Base-by-base conservation (phyloP, 2,888 invertebrate species). In the Lochmaea capreae region DNA sequence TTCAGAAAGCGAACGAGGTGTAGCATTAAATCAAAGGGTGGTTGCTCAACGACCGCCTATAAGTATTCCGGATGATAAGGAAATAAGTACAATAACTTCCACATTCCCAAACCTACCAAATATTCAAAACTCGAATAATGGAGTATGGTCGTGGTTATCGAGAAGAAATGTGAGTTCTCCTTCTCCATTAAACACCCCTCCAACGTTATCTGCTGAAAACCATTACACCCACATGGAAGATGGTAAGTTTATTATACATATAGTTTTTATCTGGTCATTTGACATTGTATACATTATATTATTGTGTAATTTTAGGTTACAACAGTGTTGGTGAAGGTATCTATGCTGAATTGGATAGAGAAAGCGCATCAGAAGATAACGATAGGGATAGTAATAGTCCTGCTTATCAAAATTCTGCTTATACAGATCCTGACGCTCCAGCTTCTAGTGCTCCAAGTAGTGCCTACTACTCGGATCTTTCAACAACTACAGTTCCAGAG, bases 201-300 rank as follows among this genome's bases (percentile, higher is more conserved):
- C 89, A 14, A 86, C 89, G 61, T 89, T 88, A 26, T 89, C 88
- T 4, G 91, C 90, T 14, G 92, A 92, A 85, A 93, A 93, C 84
- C 93, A 93, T 84, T 93, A 93, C 84, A 93, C 93, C 8, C 92
- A 92, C 84, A 91, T 93, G 91, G 92, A 92, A 78, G 91, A 91
- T 81, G 90, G 81, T 77, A 76, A 71, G 73, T 65, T 26, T 16
- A 71, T 14, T 33, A 49, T 11, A 65, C n/a, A 11, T 65, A n/a
- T 9, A 14, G 33, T 52, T 16, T n/a, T 26, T 22, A 2, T 22
- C 22, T 1, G 26, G 26, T 3, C 33, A 33, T 33, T 33, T 1
- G 33, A 33, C 33, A 6, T 5, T 33, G 1, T 33, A 8, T 33
- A 33, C 33, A 33, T 33, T 8, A 33, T 8, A 33, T 33, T 33